phyloP scores from a whole-genome alignment of 2,797 vertebrate genomes.

The Threskiornis aethiopicus region DNA sequence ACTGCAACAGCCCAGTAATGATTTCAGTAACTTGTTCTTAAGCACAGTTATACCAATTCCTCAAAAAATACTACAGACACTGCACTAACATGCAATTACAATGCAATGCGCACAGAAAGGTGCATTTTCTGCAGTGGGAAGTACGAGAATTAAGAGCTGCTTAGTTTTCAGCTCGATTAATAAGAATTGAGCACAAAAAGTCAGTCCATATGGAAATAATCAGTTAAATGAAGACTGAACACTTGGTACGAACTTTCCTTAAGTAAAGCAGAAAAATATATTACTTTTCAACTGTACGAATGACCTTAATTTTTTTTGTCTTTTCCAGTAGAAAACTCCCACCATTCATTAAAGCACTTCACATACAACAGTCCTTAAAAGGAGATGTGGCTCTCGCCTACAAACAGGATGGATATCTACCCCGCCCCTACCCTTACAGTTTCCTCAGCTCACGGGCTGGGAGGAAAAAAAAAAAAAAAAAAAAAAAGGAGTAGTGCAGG shows the following conservation, averaged over 20 bases:
- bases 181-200: background rate
- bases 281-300: background rate
- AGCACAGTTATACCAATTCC: background rate
- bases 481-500: background rate
- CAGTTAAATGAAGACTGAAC: background rate
- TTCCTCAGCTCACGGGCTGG: background rate
- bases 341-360: background rate
- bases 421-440: background rate
- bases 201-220: slow-evolving; percentile 18
- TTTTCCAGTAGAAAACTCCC: slow-evolving; percentile 25
- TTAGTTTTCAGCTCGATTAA: background rate
- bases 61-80: background rate
- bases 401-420: background rate
- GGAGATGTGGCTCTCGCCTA: background rate
- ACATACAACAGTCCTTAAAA: slow-evolving; percentile 1
- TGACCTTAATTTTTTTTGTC: background rate
- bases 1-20: background rate
- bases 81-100: background rate
- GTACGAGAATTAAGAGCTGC: background rate
- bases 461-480: too few relatives aligned
- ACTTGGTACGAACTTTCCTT: background rate
- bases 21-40: background rate
- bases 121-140: background rate
- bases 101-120: background rate
- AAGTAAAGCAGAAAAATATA: background rate